Evolutionary conservation across 2,888 invertebrate species (phyloP).

Genomic region (Agapostemon virescens): DNA sequence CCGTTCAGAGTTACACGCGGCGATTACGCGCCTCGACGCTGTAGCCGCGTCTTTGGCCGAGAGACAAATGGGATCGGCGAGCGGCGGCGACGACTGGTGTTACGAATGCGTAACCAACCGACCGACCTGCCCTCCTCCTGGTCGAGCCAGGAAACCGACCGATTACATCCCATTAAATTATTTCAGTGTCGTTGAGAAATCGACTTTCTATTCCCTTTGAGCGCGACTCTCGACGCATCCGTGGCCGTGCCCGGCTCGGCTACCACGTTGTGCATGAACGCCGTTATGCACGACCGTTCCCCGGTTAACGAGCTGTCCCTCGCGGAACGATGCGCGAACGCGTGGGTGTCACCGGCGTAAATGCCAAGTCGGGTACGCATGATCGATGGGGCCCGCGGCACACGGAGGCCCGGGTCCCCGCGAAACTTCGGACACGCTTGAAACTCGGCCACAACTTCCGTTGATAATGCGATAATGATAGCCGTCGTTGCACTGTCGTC

Average conservation of each 20-base stretch:
- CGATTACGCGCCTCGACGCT: slow-evolving; percentile 60
- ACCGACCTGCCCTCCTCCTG: slow-evolving; percentile 4
- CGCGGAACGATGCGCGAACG: slow-evolving; percentile 53
- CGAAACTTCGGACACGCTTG: slow-evolving; percentile 21
- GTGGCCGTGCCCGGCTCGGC: slow-evolving; percentile 33
- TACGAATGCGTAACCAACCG: slow-evolving; percentile 49
- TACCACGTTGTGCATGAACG: slow-evolving; percentile 60
- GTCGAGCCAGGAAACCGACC: slow-evolving; percentile 46
- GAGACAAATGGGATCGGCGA: slow-evolving; percentile 64
- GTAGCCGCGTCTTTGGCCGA: slow-evolving; percentile 42
- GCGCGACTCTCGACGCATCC: not conserved
- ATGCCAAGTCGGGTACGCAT: slow-evolving; percentile 39
- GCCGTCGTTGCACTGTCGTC: not conserved
- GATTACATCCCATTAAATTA: slow-evolving; percentile 70
- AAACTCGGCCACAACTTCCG: slow-evolving; percentile 29
- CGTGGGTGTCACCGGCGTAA: slow-evolving; percentile 58
- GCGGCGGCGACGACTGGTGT: slow-evolving; percentile 52
- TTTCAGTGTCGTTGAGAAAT: slow-evolving; percentile 70
- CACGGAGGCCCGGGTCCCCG: slow-evolving; percentile 12
- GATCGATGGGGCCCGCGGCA: slow-evolving; percentile 49
- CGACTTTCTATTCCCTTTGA: slow-evolving; percentile 71
- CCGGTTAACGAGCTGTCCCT: slow-evolving; percentile 74
- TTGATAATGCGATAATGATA: slow-evolving; percentile 48
- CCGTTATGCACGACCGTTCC: slow-evolving; percentile 70
- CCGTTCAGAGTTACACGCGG: slow-evolving; percentile 42